Evolutionary conservation across 2,888 invertebrate genomes (phyloP).

Genomic region (Rambutsinella grinnellia): DNA sequence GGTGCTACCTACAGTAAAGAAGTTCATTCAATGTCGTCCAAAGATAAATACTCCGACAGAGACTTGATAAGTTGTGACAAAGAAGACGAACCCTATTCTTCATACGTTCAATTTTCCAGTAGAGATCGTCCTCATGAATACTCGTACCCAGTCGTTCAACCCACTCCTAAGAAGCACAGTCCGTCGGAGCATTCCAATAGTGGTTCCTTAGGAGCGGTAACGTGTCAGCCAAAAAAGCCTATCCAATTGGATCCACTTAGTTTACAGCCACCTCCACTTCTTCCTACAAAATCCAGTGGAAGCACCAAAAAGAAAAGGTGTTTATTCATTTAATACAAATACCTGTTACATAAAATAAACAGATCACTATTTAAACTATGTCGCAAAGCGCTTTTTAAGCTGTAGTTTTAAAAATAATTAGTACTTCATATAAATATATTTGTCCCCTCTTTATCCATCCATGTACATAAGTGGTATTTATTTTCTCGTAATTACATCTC

Average conservation of each 20-base stretch:
- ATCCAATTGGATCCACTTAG: conserved; percentile 65
- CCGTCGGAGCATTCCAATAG: conserved; percentile 61
- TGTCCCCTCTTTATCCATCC: conserved; percentile 32
- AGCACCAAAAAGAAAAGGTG: conserved; percentile 66
- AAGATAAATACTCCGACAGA: conserved; percentile 65
- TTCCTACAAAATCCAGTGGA: conserved; percentile 66
- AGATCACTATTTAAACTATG: not conserved
- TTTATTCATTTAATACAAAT: conserved; percentile 53
- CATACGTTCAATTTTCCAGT: conserved; percentile 82
- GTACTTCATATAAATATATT: not conserved
- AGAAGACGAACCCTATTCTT: conserved; percentile 68
- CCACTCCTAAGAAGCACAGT: conserved; percentile 61
- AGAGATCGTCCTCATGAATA: conserved; percentile 80
- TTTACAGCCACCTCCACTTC: conserved; percentile 65
- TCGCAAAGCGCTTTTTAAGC: conserved; percentile 24
- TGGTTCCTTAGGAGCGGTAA: conserved; percentile 58
- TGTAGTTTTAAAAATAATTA: not conserved
- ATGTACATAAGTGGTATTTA: conserved; percentile 13
- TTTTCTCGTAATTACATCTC: not conserved
- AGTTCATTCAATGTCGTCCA: conserved; percentile 64
- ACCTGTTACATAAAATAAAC: conserved; percentile 9
- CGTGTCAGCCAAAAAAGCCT: conserved; percentile 65
- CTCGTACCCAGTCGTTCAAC: conserved; percentile 81
- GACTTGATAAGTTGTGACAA: conserved; percentile 65
- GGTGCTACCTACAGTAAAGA: conserved; percentile 60